phyloP scores from a whole-genome alignment of 1,140 invertebrate genomes.

The Drosophila willistoni region DNA sequence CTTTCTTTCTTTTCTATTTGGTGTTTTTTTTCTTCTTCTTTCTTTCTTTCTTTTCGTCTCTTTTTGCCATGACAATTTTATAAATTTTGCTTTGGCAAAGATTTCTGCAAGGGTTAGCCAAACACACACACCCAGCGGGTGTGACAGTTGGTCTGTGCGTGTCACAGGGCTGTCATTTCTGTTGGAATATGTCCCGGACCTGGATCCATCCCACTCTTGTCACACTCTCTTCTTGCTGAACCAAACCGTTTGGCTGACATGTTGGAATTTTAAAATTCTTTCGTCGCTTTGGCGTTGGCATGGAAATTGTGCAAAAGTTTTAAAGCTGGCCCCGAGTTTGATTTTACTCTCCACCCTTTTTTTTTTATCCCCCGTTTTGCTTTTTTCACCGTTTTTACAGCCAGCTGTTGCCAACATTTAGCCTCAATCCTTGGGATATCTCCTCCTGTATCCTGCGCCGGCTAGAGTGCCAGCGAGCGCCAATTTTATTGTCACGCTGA shows the following conservation, averaged over 20 bases:
- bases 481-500: slow-evolving; percentile 76
- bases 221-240: neutral
- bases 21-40: slow-evolving; percentile 7
- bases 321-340: slow-evolving; percentile 52
- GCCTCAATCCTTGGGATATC: slow-evolving; percentile 30
- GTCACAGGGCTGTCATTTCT: slow-evolving; percentile 73
- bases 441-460: slow-evolving; percentile 29
- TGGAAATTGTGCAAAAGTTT: slow-evolving; percentile 74
- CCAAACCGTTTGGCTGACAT: slow-evolving; percentile 49
- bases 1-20: slow-evolving; percentile 11
- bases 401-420: slow-evolving; percentile 68
- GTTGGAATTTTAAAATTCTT: slow-evolving; percentile 75
- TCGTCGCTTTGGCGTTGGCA: slow-evolving; percentile 62
- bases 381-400: slow-evolving; percentile 33
- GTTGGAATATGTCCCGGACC: slow-evolving; percentile 49
- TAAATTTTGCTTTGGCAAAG: slow-evolving; percentile 63
- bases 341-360: neutral
- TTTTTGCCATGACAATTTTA: slow-evolving; percentile 65
- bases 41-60: slow-evolving; percentile 1
- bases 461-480: slow-evolving; percentile 31
- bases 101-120: slow-evolving; percentile 72
- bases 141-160: slow-evolving; percentile 81
- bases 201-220: neutral
- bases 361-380: neutral
- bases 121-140: slow-evolving; percentile 48